These are phyloP conservation scores for Graptemys geographica DNA, from an alignment of 2,797 vertebrate species.

Conservation along the genomic window DNA sequence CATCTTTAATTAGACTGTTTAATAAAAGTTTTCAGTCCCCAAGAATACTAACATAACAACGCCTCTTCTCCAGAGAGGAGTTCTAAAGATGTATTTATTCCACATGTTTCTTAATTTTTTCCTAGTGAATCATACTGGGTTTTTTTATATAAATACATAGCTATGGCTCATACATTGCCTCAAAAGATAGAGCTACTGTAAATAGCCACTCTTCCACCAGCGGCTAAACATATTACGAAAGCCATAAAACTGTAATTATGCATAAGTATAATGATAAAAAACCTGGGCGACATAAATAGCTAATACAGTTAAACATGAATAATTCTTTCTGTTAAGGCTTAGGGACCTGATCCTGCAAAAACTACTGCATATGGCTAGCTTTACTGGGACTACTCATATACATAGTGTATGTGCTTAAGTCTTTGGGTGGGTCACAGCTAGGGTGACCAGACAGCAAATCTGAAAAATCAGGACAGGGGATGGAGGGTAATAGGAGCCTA, in stretches of 20 bases:
- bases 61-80: not conserved
- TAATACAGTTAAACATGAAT: not conserved
- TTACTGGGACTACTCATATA: not conserved
- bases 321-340: not conserved
- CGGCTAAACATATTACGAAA: not conserved
- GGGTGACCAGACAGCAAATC: too few species aligned
- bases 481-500: too few species aligned
- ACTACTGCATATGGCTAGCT: not conserved
- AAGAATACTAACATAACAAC: not conserved
- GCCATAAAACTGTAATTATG: not conserved
- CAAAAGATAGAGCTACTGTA: not conserved
- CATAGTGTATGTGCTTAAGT: not conserved
- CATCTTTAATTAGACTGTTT: not conserved
- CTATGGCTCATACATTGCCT: not conserved
- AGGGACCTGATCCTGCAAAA: not conserved
- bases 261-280: not conserved
- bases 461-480: too few species aligned
- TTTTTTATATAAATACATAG: not conserved
- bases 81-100: not conserved
- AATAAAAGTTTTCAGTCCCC: not conserved
- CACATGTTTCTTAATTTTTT: not conserved
- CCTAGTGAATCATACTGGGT: not conserved
- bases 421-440: not conserved
- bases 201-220: not conserved
- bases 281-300: not conserved